phyloP scores from a whole-genome alignment of 2,888 invertebrate genomes.

The Limnephilus rhombicus region DNA sequence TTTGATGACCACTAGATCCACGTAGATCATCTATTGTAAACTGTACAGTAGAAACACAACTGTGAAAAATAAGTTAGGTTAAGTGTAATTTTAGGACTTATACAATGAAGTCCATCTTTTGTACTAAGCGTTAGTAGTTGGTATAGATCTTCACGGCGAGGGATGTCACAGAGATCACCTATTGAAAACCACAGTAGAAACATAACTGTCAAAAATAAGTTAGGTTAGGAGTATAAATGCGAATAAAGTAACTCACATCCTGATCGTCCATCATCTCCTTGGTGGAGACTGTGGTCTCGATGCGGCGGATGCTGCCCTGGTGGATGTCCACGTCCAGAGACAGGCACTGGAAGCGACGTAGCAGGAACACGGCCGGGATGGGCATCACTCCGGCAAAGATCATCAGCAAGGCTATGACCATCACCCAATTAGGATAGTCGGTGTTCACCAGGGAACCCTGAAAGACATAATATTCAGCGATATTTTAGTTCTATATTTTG shows the following conservation, averaged over 20 bases:
- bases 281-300: slow-evolving; percentile 95
- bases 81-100: background rate
- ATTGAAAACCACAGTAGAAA: background rate
- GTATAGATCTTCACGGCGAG: background rate
- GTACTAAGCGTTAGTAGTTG: background rate
- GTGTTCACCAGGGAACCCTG: slow-evolving; percentile 85
- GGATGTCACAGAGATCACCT: background rate
- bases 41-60: background rate
- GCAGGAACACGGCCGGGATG: slow-evolving; percentile 90
- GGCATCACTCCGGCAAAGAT: slow-evolving; percentile 89
- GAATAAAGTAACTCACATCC: slow-evolving; percentile 83
- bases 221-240: slow-evolving; percentile 8
- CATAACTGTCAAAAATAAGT: background rate
- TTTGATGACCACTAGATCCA: too few relatives aligned
- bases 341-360: slow-evolving; percentile 92
- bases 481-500: background rate
- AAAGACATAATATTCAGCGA: background rate
- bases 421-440: slow-evolving; percentile 89
- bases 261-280: slow-evolving; percentile 97
- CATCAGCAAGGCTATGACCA: slow-evolving; percentile 86
- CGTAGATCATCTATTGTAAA: background rate
- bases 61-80: background rate
- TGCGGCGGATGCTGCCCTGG: slow-evolving; percentile 93
- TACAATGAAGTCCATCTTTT: background rate
- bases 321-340: slow-evolving; percentile 93